Evolutionary conservation across 2,888 invertebrate species (phyloP).

Genomic region (Aleiodes alternator): DNA sequence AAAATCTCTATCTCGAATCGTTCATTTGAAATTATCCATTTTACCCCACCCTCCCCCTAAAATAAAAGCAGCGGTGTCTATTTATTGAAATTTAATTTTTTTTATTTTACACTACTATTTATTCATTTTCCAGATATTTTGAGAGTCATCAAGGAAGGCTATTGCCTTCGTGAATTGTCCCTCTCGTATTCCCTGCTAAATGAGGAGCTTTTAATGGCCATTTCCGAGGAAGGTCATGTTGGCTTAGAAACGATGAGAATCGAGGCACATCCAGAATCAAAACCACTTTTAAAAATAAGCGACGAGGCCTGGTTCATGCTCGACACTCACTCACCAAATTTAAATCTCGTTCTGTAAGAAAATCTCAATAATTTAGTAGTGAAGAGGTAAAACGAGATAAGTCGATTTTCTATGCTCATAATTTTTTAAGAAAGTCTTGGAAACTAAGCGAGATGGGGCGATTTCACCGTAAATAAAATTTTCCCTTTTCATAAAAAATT

Average conservation of each 20-base stretch:
- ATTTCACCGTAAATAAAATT: too few relatives aligned
- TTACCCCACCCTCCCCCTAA: too few relatives aligned
- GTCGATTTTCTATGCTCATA: too few relatives aligned
- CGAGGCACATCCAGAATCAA: slow-evolving; percentile 68
- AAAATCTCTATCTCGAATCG: too few relatives aligned
- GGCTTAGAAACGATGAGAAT: slow-evolving; percentile 66
- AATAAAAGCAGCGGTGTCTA: neutral
- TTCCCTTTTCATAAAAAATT: too few relatives aligned
- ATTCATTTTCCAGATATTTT: slow-evolving; percentile 63
- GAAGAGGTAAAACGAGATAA: too few relatives aligned
- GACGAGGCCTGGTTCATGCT: slow-evolving; percentile 67
- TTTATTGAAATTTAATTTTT: neutral
- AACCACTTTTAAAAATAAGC: slow-evolving; percentile 63
- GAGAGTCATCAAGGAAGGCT: slow-evolving; percentile 63
- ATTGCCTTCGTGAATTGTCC: slow-evolving; percentile 68
- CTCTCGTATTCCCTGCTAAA: slow-evolving; percentile 70
- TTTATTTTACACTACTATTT: slow-evolving; percentile 1
- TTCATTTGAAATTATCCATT: too few relatives aligned
- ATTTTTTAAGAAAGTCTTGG: too few relatives aligned
- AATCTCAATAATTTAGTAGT: neutral
- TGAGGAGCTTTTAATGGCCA: slow-evolving; percentile 68
- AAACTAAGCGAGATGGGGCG: too few relatives aligned
- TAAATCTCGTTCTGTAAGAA: slow-evolving; percentile 70
- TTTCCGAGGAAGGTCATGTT: slow-evolving; percentile 63
- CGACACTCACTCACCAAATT: slow-evolving; percentile 63